Evolutionary conservation across 1,140 invertebrate genomes (phyloP), one percentile per base, ranked within the genome.

Genomic region (Magallana gigas): DNA sequence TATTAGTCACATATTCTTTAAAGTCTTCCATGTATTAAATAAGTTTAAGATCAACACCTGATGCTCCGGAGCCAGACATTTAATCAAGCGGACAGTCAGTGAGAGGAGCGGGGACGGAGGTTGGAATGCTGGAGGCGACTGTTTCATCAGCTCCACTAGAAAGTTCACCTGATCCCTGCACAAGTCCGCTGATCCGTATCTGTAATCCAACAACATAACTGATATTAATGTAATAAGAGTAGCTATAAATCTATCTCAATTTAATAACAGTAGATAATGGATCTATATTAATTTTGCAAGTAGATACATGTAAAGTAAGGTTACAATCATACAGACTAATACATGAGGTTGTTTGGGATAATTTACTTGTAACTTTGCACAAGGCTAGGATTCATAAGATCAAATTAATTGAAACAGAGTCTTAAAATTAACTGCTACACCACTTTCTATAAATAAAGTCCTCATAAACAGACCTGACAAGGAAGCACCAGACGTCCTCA

Each of bases 171-270:
- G 92, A 16, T 90, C 84, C 57, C 88, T 86, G 84, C 92, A 92
- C 16, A 92, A 57, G 8, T 91, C 90, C 57, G 91, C 91, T 76
- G 88, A 89, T 16, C 93, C 91, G 90, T 92, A 93, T 87, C 92
- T 93, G 62, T 12, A 88, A 84, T 4, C 57, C 36, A 87, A 48
- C 23, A 76, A 56, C 62, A 48, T 18, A 83, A 80, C 29, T 36
- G 7, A 71, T 8, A 58, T 60, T 5, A 64, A 68, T 6, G 4
- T 36, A 14, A 8, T 57, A 68, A 23, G 5, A 9, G 62, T 8
- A 68, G 7, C 14, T 1, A 8, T 12, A 84, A 36, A 23, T 23
- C 1, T 0, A 23, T 57, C 16, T 84, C n/a, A n/a, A n/a, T 59
- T 16, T 18, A 57, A 58, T 18, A n/a, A 12, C 48, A 57, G n/a